Conservation (phyloP, 2,113 vertebrate genomes). For the Scophthalmus maximus region DNA sequence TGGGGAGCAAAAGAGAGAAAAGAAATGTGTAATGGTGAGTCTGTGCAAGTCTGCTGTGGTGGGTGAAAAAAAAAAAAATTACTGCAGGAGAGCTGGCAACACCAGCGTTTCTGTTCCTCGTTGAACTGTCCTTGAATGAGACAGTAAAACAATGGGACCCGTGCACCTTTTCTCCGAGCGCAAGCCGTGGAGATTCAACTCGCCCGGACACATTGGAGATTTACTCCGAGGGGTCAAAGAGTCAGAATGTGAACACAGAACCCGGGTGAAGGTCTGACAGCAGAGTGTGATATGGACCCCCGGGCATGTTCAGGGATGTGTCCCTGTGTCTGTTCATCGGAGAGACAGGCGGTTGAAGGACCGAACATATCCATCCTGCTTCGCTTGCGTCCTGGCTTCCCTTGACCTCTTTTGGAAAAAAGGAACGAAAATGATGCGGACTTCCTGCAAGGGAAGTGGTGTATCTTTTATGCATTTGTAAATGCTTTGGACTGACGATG, state of each 20-base stretch:
- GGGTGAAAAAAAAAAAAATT: neutral
- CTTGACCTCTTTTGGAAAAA: neutral
- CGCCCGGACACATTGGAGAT: constrained; percentile 41
- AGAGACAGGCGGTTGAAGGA: constrained; percentile 45
- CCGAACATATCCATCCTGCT: constrained; percentile 21
- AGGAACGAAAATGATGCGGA: neutral
- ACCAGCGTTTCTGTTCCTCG: neutral
- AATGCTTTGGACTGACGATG: neutral
- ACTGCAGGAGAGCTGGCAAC: neutral
- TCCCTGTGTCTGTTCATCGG: constrained; percentile 51
- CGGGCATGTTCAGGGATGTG: constrained; percentile 53
- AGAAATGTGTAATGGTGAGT: constrained; percentile 37
- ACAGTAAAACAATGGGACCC: constrained; percentile 20
- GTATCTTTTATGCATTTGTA: constrained; percentile 2
- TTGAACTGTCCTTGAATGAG: neutral
- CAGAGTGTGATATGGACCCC: constrained; percentile 60
- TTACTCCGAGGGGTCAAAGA: constrained; percentile 61
- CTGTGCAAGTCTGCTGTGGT: constrained; percentile 18
- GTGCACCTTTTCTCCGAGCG: too few relatives aligned
- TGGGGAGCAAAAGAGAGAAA: constrained; percentile 29
- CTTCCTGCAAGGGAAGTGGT: neutral
- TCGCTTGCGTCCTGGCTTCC: constrained; percentile 21
- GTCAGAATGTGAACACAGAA: constrained; percentile 63
- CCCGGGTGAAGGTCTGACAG: constrained; percentile 65
- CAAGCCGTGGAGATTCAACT: constrained; percentile 4